These are phyloP conservation scores for Mimachlamys varia DNA, from an alignment of 2,888 invertebrate species.

Conservation along the genomic window DNA sequence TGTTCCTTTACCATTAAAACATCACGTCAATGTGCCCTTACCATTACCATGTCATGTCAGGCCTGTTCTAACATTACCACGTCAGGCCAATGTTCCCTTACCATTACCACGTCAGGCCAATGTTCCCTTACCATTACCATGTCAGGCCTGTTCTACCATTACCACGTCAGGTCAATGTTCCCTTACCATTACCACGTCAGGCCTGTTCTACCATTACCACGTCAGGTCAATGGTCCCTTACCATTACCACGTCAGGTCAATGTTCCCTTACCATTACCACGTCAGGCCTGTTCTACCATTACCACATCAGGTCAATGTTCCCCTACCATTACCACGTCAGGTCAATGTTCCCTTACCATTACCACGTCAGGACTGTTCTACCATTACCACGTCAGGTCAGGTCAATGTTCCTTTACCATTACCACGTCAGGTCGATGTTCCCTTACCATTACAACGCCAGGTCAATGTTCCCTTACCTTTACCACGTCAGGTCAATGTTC, in stretches of 20 bases:
- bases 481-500: neutral
- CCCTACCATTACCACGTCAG: neutral
- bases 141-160: neutral
- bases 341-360: neutral
- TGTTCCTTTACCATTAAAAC: neutral
- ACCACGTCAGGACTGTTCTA: neutral
- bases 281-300: neutral
- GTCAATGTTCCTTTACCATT: neutral
- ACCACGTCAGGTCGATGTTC: neutral
- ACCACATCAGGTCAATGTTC: neutral
- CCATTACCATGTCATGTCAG: neutral
- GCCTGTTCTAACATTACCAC: neutral
- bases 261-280: neutral
- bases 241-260: neutral
- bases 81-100: neutral
- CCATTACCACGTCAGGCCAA: neutral
- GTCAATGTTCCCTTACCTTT: neutral
- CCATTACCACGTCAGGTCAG: neutral
- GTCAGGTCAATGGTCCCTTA: neutral
- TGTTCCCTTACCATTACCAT: neutral
- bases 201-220: neutral
- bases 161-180: neutral
- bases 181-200: neutral
- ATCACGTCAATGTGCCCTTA: neutral
- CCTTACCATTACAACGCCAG: neutral